Evolutionary conservation across 2,797 vertebrate genomes (phyloP).

Genomic region (Anguilla megastoma): DNA sequence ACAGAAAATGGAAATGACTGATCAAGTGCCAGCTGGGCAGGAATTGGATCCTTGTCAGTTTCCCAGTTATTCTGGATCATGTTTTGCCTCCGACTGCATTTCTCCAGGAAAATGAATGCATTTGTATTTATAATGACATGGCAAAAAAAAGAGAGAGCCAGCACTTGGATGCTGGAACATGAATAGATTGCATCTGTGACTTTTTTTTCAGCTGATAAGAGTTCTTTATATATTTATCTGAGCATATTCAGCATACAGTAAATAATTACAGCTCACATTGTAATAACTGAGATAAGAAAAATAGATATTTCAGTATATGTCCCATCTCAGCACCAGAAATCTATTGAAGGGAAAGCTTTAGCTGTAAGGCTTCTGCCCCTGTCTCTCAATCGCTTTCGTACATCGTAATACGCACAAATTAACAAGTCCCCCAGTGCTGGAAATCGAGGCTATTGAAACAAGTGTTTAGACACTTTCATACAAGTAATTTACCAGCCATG

Average conservation of each 20-base stretch:
- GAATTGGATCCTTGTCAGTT: constrained; percentile 57
- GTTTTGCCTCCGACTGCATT: constrained; percentile 56
- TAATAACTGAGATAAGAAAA: constrained; percentile 7
- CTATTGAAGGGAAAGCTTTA: neutral
- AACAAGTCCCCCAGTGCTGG: neutral
- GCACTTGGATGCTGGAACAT: constrained; percentile 60
- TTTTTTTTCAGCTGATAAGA: constrained; percentile 47
- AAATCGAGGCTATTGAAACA: neutral
- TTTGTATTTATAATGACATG: constrained; percentile 65
- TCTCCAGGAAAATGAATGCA: constrained; percentile 57
- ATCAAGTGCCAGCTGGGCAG: constrained; percentile 37
- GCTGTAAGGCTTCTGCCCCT: neutral
- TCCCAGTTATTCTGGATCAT: constrained; percentile 54
- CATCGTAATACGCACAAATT: neutral
- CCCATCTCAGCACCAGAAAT: neutral
- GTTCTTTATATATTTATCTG: constrained; percentile 41
- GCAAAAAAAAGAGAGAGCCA: constrained; percentile 49
- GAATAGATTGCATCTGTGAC: constrained; percentile 58
- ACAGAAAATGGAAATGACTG: constrained; percentile 56
- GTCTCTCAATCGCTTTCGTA: neutral
- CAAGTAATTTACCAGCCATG: neutral
- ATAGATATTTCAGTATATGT: neutral
- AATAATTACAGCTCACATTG: neutral
- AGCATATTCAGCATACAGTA: constrained; percentile 46
- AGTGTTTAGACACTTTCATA: neutral